phyloP scores from a whole-genome alignment of 2,797 vertebrate genomes.

The Lepus townsendii region DNA sequence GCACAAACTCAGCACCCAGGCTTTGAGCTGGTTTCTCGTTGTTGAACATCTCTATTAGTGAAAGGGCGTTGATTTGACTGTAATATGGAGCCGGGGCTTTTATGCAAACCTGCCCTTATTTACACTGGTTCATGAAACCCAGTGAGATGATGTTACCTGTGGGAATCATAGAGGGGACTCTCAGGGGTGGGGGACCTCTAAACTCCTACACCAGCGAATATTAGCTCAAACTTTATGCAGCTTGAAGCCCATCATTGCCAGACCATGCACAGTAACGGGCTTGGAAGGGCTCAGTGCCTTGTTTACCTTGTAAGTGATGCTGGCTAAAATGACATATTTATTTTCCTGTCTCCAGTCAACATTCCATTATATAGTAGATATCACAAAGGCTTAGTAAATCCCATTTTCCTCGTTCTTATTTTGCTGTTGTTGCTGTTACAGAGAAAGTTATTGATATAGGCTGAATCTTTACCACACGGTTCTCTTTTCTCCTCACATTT shows the following conservation, averaged over 20 bases:
- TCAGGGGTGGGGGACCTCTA: not conserved
- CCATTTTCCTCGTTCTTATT: slow-evolving; percentile 42
- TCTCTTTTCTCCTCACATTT: not conserved
- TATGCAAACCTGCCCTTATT: slow-evolving; percentile 74
- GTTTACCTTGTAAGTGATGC: slow-evolving; percentile 68
- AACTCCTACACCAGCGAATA: slow-evolving; percentile 65
- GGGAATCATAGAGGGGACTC: slow-evolving; percentile 55
- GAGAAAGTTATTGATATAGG: not conserved
- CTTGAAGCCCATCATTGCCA: slow-evolving; percentile 70
- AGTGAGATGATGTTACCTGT: slow-evolving; percentile 82
- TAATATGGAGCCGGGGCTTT: slow-evolving; percentile 80
- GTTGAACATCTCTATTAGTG: slow-evolving; percentile 81
- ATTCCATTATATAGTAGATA: slow-evolving; percentile 67
- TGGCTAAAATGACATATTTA: slow-evolving; percentile 80
- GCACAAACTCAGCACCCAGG: slow-evolving; percentile 85
- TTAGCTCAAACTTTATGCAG: slow-evolving; percentile 77
- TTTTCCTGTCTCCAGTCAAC: slow-evolving; percentile 71
- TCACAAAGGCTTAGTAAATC: not conserved
- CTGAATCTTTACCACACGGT: not conserved
- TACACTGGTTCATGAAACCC: slow-evolving; percentile 77
- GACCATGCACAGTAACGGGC: slow-evolving; percentile 51
- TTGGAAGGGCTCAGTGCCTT: slow-evolving; percentile 51
- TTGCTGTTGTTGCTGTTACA: not conserved
- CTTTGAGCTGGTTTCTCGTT: slow-evolving; percentile 87
- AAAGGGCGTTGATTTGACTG: slow-evolving; percentile 87